Base-by-base conservation (phyloP, 2,113 vertebrate genomes). In the Felis chaus region DNA sequence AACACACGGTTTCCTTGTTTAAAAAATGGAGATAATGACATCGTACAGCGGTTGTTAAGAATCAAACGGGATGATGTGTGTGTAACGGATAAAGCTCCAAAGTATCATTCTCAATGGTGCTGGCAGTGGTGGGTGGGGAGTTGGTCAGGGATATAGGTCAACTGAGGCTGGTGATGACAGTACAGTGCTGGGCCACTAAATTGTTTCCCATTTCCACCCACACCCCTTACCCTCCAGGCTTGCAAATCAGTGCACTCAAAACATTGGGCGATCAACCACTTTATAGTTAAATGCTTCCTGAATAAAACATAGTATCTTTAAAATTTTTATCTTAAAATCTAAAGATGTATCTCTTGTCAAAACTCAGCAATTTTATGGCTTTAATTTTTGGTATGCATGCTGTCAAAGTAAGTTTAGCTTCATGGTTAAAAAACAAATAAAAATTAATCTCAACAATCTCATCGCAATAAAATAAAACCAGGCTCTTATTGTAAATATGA, bases 251-350 rank as follows among this genome's bases (percentile, higher is more conserved):
- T 36, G 33, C 36, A 36, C 50, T 45, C 18, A 33, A 96, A 80
- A 80, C 39, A 74, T 27, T 31, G 65, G 65, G 61, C 79, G n/a
- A 41, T 27, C 84, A 95, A 71, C 88, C 33, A 33, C 73, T 74
- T 96, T 71, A 76, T 29, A 89, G 74, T 74, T 84, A 87, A 96
- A 92, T 13, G 74, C 83, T 90, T 92, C 69, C 94, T 97, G 65
- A 95, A 96, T 94, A 97, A 96, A 98, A 98, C 18, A 95, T 93
- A 69, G 39, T 41, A 57, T 5, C 48, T 91, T 96, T 93, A 0
- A 97, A 88, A 88, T 91, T 96, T 98, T 98, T 79, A 96, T 92
- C 94, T 96, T 95, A 73, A 92, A 96, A 87, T 86, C 78, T 82
- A 82, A 94, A 91, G 78, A 76, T 68, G 4, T 25, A 73, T 45